A percentile compares a stretch with the other conserved stretches of the same genome.
Evolutionary conservation across 2,797 vertebrate genomes (phyloP).

Genomic region (Macropus fuliginosus): DNA sequence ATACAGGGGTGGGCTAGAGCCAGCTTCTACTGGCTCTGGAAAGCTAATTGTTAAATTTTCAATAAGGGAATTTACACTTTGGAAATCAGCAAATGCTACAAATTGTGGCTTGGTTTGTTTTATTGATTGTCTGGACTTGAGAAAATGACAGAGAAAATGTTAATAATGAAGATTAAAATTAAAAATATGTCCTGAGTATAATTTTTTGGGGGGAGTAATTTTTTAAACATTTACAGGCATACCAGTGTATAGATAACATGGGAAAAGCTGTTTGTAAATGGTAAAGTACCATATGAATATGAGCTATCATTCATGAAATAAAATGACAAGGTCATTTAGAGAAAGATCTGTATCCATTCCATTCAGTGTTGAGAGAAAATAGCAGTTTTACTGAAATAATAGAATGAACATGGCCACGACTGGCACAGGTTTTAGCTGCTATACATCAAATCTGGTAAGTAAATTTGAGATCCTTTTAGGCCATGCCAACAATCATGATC

Average conservation of each 20-base stretch:
- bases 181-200: neutral
- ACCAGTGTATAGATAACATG: neutral
- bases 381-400: neutral
- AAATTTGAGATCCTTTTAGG: conserved; percentile 31
- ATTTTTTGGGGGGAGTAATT: neutral
- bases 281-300: neutral
- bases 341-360: neutral
- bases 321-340: neutral
- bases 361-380: neutral
- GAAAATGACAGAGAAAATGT: neutral
- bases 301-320: neutral
- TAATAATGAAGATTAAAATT: neutral
- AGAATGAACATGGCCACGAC: neutral
- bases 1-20: neutral
- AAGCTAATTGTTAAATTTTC: neutral
- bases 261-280: neutral
- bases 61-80: neutral
- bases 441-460: neutral
- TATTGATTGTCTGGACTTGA: neutral
- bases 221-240: neutral
- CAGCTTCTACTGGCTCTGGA: neutral
- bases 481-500: neutral
- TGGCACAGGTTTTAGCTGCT: neutral
- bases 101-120: neutral
- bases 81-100: neutral